Base-by-base conservation (phyloP, 2,113 vertebrate genomes). In the Cercocebus atys region DNA sequence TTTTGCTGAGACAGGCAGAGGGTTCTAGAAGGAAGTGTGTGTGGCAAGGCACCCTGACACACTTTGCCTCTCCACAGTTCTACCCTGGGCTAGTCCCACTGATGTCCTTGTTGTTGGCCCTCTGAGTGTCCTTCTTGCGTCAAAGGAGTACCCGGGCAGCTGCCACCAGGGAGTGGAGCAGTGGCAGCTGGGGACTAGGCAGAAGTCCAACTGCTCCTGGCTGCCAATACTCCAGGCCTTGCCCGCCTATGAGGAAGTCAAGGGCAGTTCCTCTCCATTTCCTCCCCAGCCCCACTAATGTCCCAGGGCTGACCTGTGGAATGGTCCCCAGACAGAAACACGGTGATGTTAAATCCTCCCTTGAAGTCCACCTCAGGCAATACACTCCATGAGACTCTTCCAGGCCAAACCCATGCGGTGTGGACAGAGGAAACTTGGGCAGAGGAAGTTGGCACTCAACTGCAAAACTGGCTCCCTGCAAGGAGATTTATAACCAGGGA, bases 81-180 rank as follows among this genome's bases (percentile, higher is more conserved):
- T 47, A 16, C 55, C 73, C 88, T 2, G 10, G 32, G 64, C n/a
- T 40, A 40, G 92, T 59, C 43, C 80, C 38, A 38, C 1, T 0
- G 35, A 76, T 18, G 35, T 73, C 30, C 45, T 75, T 75, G 85
- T 38, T 94, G 87, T 47, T 50, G 86, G 93, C 95, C 25, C 43
- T 40, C 66, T 72, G 3, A 0, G 14, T 75, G 90, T 38, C n/a
- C 66, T 94, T 89, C 40, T 30, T 97, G 50, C 18, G 1, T 96
- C 93, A 97, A 70, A 97, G 55, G 70, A 93, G 73, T 90, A 38
- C 68, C 78, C 88, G 94, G 91, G 92, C 72, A 57, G 89, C 88
- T 94, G 86, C 78, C 94, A 85, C 66, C 23, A 30, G 64, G 91
- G 72, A 97, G 40, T 8, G 30, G 76, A 75, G 50, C n/a, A 3